Evolutionary conservation across 1,140 invertebrate species (phyloP), one percentile per base, ranked within the genome.

Genomic region (Hyles euphorbiae): DNA sequence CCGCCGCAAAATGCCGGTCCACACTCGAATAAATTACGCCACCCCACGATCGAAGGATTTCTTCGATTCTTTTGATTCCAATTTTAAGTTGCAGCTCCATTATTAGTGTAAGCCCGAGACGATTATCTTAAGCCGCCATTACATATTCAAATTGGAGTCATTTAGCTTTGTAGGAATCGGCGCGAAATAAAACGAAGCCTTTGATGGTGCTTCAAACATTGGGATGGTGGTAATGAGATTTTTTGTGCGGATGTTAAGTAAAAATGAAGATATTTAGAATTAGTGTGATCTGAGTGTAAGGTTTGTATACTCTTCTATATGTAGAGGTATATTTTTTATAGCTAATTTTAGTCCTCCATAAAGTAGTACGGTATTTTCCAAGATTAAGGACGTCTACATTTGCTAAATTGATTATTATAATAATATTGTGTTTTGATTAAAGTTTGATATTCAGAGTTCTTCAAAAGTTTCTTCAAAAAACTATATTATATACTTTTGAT

Each of bases 141-240:
- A 88, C 86, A 88, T 88, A 88, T 88, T 88, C 83, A 88, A 88
- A 88, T 88, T 85, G 84, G 70, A 82, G 81, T 83, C 83, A 83
- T 88, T 87, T 83, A 68, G 78, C 78, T 83, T 82, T 85, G 83
- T 74, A 74, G 81, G 79, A 87, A 87, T 86, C 86, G 83, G 86
- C 86, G 86, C 80, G 78, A 85, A 86, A 87, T 88, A 88, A 88
- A 87, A 80, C 60, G 72, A 75, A 83, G 75, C 83, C 78, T 79
- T 85, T 81, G 76, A 79, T 80, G 72, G 73, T 58, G 64, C 63
- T 69, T 70, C 61, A 60, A 52, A 61, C 58, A 61, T 71, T 71
- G 68, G 53, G 63, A 70, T 68, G 58, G 68, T 78, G 65, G 74
- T 68, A 66, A 80, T 74, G 72, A 67, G 67, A 73, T 78, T 77